These are phyloP conservation scores for Trichoplusia ni DNA, from an alignment of 1,140 invertebrate species.

Conservation along the genomic window DNA sequence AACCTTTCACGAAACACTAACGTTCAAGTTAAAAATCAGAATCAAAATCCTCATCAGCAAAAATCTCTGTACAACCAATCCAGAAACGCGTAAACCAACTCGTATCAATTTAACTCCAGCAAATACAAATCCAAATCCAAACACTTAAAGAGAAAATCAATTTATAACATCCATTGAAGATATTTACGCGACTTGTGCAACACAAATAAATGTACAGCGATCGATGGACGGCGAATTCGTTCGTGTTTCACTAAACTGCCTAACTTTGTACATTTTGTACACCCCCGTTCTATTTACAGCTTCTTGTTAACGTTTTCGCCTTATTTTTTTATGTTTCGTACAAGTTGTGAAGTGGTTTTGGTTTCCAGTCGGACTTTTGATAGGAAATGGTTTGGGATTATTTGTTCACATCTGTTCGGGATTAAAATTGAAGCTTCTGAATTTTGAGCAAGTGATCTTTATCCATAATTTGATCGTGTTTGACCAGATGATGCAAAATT, in stretches of 20 bases:
- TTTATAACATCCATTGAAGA: constrained; percentile 30
- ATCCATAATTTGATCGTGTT: no score
- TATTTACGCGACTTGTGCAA: constrained; percentile 25
- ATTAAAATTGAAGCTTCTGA: no score
- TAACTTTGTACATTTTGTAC: constrained; percentile 17
- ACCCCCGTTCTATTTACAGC: constrained; percentile 16
- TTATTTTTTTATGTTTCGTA: constrained; percentile 10
- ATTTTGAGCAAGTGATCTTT: not conserved
- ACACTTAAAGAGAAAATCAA: constrained; percentile 18
- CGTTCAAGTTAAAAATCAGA: no score
- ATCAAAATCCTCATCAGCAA: no score
- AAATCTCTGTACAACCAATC: not conserved
- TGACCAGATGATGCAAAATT: no score
- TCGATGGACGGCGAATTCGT: constrained; percentile 19
- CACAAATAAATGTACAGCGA: constrained; percentile 7
- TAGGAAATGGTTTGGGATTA: not conserved
- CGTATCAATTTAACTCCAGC: not conserved
- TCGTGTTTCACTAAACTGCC: constrained; percentile 24
- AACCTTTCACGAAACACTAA: no score
- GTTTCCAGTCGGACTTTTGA: not conserved
- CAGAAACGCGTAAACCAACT: not conserved
- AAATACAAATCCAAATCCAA: not conserved
- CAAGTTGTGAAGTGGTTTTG: constrained; percentile 2
- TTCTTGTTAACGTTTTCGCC: constrained; percentile 20
- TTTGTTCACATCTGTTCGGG: no score